phyloP scores from a whole-genome alignment of 2,113 vertebrate genomes.

The Ceyx cyanopectus region DNA sequence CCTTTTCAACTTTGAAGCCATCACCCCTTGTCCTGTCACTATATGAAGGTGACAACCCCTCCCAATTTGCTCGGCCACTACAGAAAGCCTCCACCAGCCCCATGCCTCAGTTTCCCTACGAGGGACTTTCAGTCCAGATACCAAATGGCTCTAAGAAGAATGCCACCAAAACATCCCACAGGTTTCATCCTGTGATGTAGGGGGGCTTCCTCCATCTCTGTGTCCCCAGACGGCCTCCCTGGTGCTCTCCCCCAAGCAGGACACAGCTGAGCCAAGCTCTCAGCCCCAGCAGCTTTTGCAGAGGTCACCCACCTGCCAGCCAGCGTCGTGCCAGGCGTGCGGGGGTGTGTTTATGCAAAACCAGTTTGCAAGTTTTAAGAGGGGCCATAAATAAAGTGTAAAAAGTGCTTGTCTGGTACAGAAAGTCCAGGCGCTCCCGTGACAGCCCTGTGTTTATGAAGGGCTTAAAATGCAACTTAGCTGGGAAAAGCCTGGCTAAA shows the following conservation, averaged over 20 bases:
- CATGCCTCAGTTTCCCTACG: background rate
- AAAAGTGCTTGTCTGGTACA: conserved; percentile 9
- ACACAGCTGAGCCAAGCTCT: background rate
- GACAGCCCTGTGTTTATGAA: conserved; percentile 48
- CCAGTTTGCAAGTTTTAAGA: background rate
- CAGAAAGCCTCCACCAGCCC: background rate
- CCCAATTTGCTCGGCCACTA: background rate
- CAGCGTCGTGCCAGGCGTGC: fast-evolving
- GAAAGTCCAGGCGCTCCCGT: conserved; percentile 1
- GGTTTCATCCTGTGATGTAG: fast-evolving
- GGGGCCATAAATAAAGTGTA: conserved; percentile 27
- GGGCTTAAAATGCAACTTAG: conserved; percentile 28
- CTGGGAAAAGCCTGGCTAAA: background rate
- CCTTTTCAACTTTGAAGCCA: background rate
- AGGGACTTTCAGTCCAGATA: background rate
- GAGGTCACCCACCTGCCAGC: conserved; percentile 19
- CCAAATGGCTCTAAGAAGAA: background rate
- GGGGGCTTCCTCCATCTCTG: background rate
- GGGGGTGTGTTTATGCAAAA: background rate
- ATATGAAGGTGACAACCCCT: background rate
- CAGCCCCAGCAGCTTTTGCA: background rate
- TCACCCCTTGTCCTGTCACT: background rate
- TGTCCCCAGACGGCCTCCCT: fast-evolving
- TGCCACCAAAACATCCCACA: fast-evolving
- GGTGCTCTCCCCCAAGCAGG: fast-evolving